Evolutionary conservation across 1,140 invertebrate genomes (phyloP).

Genomic region (Araneus ventricosus): DNA sequence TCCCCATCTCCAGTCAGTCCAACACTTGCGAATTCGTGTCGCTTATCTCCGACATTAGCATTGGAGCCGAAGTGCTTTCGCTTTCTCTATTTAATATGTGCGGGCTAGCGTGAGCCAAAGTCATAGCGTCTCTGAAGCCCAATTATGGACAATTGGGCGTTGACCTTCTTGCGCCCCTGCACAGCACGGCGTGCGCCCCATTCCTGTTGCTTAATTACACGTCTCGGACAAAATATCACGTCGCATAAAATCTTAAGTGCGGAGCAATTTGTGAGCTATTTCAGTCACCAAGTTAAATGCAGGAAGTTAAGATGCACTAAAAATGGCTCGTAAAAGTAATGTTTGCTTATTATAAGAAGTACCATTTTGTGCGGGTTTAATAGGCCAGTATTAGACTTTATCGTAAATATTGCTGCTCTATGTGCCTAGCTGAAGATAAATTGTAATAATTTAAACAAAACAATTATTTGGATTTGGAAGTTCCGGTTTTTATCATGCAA

Average conservation of each 20-base stretch:
- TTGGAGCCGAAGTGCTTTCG: not conserved
- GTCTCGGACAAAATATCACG: slow-evolving; percentile 1
- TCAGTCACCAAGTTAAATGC: not conserved
- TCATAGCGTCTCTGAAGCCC: slow-evolving; percentile 11
- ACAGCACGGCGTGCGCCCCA: too few relatives aligned
- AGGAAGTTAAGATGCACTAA: not conserved
- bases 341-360: slow-evolving; percentile 23
- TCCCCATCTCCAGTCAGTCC: not conserved
- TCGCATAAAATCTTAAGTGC: slow-evolving; percentile 31
- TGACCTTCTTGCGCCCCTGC: slow-evolving; percentile 38
- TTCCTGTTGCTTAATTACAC: slow-evolving; percentile 53
- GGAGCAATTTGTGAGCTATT: slow-evolving; percentile 37
- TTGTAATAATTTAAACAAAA: too few relatives aligned
- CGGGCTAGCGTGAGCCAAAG: not conserved
- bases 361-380: not conserved
- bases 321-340: not conserved
- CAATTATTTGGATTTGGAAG: too few relatives aligned
- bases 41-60: not conserved
- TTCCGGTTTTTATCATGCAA: too few relatives aligned
- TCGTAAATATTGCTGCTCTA: too few relatives aligned
- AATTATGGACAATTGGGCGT: slow-evolving; percentile 42
- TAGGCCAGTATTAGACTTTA: not conserved
- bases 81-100: not conserved
- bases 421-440: too few relatives aligned
- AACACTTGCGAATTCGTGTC: not conserved